Conservation (phyloP, 2,888 invertebrate species). For the Drosophila nr. fundita region DNA sequence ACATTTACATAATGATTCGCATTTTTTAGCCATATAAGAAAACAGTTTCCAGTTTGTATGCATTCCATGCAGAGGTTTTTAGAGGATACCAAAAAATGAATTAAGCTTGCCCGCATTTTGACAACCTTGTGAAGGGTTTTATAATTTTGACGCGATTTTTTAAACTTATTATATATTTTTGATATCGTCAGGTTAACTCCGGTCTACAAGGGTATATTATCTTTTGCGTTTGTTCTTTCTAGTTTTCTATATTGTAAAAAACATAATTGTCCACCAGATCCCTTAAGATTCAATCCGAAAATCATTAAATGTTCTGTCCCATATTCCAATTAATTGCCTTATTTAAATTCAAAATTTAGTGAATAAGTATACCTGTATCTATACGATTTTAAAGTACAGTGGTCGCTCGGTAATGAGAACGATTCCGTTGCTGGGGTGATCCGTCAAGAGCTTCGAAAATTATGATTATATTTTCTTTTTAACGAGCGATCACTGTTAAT, state of each 20-base stretch:
- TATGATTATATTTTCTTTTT: not conserved
- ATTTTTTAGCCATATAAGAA: not conserved
- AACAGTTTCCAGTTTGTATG: not conserved
- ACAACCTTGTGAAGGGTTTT: not conserved
- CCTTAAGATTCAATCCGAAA: not conserved
- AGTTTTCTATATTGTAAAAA: not conserved
- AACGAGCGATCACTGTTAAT: not conserved
- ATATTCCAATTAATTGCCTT: not conserved
- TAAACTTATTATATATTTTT: not conserved
- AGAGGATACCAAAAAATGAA: not conserved
- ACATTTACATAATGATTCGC: not conserved
- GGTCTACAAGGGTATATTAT: not conserved
- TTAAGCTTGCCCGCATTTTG: not conserved
- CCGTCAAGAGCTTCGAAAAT: not conserved
- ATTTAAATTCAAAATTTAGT: not conserved
- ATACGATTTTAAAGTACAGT: not conserved
- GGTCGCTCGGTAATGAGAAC: not conserved
- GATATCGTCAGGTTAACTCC: not conserved
- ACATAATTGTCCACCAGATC: not conserved
- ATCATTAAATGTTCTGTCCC: not conserved
- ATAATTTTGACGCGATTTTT: not conserved
- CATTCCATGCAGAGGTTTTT: not conserved
- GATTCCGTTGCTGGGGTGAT: not conserved
- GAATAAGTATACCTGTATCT: not conserved
- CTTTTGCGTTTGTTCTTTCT: not conserved